Base-by-base conservation (phyloP, 2,888 invertebrate genomes). In the Sesamia inferens region DNA sequence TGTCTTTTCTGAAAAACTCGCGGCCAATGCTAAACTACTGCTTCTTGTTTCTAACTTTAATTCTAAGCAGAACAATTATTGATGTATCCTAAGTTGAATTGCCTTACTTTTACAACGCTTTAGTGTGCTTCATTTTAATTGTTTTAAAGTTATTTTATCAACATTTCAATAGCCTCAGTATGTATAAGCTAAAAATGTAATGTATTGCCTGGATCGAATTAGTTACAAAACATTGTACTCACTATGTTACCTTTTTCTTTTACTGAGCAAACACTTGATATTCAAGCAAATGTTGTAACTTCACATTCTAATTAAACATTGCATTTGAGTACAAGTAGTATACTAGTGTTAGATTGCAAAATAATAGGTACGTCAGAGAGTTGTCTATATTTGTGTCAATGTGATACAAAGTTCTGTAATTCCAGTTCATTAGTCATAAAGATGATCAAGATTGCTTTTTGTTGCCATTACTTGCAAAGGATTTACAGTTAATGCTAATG, bases 301-400 rank as follows among this genome's bases (percentile, higher is more conserved):
- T 59, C 11, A 31, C 65, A 64, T 67, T 74, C 65, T 42, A 81
- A 81, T 81, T 78, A 75, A 71, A 73, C 63, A 78, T 78, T 78
- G 72, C 72, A 70, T 58, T 72, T 54, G 66, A 71, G 24, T 19
- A 64, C 57, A 71, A 66, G 79, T 67, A 71, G 31, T 57, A 13
- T 19, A 57, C 13, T 39, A 76, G 47, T 47, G 51, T 68, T 39
- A 57, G n/a, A 81, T 81, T 82, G 63, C 58, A 19, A 76, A 82
- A 81, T 81, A 79, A 76, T 76, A 58, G 51, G 54, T 24, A 58
- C 57, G 54, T 24, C 57, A 66, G 16, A 68, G 77, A 80, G 80
- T 77, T 71, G 66, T 72, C 65, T 65, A 22, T 68, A 81, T 81
- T 84, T 74, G 62, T 84, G 75, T 83, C 75, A 83, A 73, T 75